phyloP scores from a whole-genome alignment of 2,113 vertebrate species.

The Trogon surrucura region DNA sequence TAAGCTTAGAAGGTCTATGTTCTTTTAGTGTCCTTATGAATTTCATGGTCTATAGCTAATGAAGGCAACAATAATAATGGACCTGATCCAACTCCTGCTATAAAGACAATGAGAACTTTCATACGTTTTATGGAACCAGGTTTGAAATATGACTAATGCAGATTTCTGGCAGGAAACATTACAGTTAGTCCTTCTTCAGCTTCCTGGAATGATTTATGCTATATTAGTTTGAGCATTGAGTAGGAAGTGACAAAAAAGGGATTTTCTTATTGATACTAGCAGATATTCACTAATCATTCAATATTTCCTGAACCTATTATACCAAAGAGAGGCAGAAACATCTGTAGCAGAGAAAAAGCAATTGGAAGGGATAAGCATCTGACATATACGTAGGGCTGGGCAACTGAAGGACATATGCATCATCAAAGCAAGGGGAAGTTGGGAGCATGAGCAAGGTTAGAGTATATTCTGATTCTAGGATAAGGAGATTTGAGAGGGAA shows the following conservation, averaged over 20 bases:
- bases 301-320: not conserved
- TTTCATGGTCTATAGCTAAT: not conserved
- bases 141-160: not conserved
- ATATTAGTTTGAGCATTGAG: not conserved
- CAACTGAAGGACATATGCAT: not conserved
- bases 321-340: not conserved
- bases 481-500: conserved; percentile 7
- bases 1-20: not conserved
- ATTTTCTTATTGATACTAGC: not conserved
- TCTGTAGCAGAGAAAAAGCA: not conserved
- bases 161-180: not conserved
- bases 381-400: rapidly evolving
- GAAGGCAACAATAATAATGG: not conserved
- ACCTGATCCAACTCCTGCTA: not conserved
- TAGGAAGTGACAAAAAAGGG: not conserved
- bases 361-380: not conserved
- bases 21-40: not conserved
- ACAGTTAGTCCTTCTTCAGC: not conserved
- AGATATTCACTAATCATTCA: not conserved
- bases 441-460: not conserved
- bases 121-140: not conserved
- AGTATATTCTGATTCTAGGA: not conserved
- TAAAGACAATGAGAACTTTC: not conserved
- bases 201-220: not conserved
- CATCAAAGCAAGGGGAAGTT: not conserved